A percentile compares a stretch with the other conserved stretches of the same genome.
These are phyloP conservation scores for Aplocera efformata DNA, from an alignment of 2,888 invertebrate genomes.

Conservation along the genomic window DNA sequence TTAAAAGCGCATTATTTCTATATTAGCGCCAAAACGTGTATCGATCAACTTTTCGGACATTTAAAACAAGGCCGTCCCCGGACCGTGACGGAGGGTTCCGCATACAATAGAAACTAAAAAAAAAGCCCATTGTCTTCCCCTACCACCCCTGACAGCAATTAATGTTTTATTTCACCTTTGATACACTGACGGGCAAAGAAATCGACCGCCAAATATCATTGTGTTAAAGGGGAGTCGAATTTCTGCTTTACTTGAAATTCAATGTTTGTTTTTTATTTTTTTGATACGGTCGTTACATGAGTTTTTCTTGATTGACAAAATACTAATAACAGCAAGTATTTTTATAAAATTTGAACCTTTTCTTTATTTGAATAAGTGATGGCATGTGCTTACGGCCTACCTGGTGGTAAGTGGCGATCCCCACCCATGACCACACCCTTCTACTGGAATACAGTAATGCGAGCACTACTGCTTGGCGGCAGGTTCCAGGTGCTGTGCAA, in stretches of 20 bases:
- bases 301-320: no score
- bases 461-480: no score
- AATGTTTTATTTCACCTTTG: slow-evolving; percentile 70
- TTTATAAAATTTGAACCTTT: no score
- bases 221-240: slow-evolving; percentile 15
- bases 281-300: neutral
- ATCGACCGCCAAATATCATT: slow-evolving; percentile 34
- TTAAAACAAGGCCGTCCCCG: slow-evolving; percentile 42
- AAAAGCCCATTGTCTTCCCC: slow-evolving; percentile 59
- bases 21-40: slow-evolving; percentile 31
- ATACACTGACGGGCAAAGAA: slow-evolving; percentile 44
- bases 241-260: slow-evolving; percentile 1
- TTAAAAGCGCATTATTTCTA: slow-evolving; percentile 16
- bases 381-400: no score
- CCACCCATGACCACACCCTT: no score
- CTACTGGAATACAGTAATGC: no score
- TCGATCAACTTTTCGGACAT: slow-evolving; percentile 36
- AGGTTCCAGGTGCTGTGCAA: no score
- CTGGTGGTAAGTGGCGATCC: no score
- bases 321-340: no score
- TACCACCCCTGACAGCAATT: slow-evolving; percentile 67
- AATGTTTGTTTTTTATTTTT: slow-evolving; percentile 19
- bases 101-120: slow-evolving; percentile 70
- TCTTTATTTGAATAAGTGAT: no score
- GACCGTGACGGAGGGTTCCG: slow-evolving; percentile 66